Conservation (phyloP, 2,888 invertebrate species). For the Sphaerophoria taeniata region DNA sequence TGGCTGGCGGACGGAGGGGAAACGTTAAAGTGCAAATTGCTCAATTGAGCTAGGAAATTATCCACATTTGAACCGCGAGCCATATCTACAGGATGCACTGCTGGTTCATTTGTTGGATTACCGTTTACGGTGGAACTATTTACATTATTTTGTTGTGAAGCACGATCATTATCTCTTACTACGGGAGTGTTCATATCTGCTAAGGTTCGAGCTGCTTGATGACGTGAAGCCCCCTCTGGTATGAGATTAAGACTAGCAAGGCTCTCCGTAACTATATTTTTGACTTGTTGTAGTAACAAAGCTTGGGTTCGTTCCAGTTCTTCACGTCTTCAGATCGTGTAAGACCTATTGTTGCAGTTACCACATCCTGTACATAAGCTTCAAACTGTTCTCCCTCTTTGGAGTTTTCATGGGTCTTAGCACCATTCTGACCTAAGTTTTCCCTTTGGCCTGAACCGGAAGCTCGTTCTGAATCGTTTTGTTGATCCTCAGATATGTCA, state of each 20-base stretch:
- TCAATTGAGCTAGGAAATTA: conserved; percentile 17
- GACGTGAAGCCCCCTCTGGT: neutral
- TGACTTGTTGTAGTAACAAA: neutral
- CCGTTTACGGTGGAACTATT: neutral
- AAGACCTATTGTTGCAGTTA: neutral
- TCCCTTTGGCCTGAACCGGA: neutral
- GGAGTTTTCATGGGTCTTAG: neutral
- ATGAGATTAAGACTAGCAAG: neutral
- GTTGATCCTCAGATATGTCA: neutral
- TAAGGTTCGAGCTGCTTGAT: neutral
- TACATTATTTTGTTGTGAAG: neutral
- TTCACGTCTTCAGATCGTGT: neutral
- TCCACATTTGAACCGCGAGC: conserved; percentile 6
- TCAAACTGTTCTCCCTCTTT: conserved; percentile 8
- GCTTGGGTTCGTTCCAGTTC: neutral
- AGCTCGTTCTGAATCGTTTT: neutral
- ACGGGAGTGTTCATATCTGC: neutral
- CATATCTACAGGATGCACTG: neutral
- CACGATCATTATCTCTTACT: neutral
- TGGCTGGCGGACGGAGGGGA: neutral
- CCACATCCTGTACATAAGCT: neutral
- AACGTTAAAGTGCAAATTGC: too few species aligned
- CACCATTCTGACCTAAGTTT: neutral
- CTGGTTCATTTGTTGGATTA: neutral
- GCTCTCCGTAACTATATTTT: neutral